Percentiles rank a stretch among this genome's conserved stretches.
Evolutionary conservation across 2,113 vertebrate species (phyloP).

Genomic region (Brachionichthys hirsutus): DNA sequence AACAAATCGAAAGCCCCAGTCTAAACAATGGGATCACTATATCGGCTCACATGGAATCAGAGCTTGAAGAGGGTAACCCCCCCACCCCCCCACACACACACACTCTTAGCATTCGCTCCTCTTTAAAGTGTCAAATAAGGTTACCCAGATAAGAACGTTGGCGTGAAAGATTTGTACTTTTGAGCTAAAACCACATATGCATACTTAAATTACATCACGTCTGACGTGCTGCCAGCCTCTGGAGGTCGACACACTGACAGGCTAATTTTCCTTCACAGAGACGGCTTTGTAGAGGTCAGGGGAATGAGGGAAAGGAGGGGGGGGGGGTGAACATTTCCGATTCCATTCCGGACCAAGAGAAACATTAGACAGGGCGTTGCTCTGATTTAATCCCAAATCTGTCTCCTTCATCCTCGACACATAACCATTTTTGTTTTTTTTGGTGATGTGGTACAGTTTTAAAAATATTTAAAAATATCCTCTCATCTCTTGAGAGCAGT

Average conservation of each 20-base stretch:
- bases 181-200: slow-evolving; percentile 16
- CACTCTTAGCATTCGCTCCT: background rate
- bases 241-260: slow-evolving; percentile 23
- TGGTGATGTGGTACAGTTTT: slow-evolving; percentile 28
- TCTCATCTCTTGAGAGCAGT: slow-evolving; percentile 41
- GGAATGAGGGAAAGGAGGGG: slow-evolving; percentile 8
- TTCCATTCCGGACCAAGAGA: slow-evolving; percentile 53
- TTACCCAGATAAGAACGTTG: background rate
- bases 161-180: slow-evolving; percentile 18
- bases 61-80: slow-evolving; percentile 9
- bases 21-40: slow-evolving; percentile 63
- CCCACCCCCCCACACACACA: too few relatives aligned
- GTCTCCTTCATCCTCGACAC: slow-evolving; percentile 25
- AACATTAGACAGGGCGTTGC: slow-evolving; percentile 54
- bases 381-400: slow-evolving; percentile 42
- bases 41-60: slow-evolving; percentile 42
- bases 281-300: slow-evolving; percentile 50
- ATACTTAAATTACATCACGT: slow-evolving; percentile 19
- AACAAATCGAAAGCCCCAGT: slow-evolving; percentile 60
- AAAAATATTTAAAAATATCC: slow-evolving; percentile 65
- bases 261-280: slow-evolving; percentile 51
- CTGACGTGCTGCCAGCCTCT: slow-evolving; percentile 26
- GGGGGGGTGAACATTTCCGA: slow-evolving; percentile 45
- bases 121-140: slow-evolving; percentile 26
- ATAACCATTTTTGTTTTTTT: slow-evolving; percentile 1